Base-by-base conservation (phyloP, 2,888 invertebrate species). In the Parthenolecanium corni region DNA sequence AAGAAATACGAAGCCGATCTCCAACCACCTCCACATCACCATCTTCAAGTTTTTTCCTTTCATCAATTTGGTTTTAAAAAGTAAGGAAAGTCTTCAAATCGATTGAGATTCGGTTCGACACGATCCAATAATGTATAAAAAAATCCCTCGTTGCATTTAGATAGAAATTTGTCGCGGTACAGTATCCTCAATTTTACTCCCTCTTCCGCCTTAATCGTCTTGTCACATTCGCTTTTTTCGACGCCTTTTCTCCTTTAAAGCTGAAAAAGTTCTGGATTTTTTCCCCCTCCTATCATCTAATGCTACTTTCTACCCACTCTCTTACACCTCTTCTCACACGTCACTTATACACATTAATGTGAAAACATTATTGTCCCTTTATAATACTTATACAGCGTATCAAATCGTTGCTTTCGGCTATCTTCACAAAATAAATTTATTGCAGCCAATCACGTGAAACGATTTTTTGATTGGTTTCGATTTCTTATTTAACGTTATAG, bases 101-200 rank as follows among this genome's bases (percentile, higher is more conserved):
- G 58, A 58, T 58, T 31, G 58, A 44, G 36, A 58, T 58, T 58
- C 58, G 58, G 46, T 58, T 58, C 38, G 58, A 58, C 58, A 58
- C 38, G 58, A 58, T 58, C 58, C 58, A 58, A 58, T 49, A 58
- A 31, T 6, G 9, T 6, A 49, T 47, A 58, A 58, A 58, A 58
- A 58, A 58, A 58, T 58, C 58, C 58, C 58, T 58, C 58, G 47
- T 58, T 58, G 58, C 58, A 58, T 58, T 58, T 58, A 58, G 58
- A 58, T 58, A 58, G 58, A 58, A 58, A 58, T 58, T 58, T 58
- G 58, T 58, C 31, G 58, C 58, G 58, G 49, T 58, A 51, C 23
- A 58, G 49, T 18, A 49, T 57, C 25, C 44, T 46, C 31, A 31
- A 6, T 31, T 31, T 31, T 31, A 31, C 31, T 9, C 31, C 56